Conservation (phyloP, 2,888 invertebrate species). For the Apamea monoglypha region DNA sequence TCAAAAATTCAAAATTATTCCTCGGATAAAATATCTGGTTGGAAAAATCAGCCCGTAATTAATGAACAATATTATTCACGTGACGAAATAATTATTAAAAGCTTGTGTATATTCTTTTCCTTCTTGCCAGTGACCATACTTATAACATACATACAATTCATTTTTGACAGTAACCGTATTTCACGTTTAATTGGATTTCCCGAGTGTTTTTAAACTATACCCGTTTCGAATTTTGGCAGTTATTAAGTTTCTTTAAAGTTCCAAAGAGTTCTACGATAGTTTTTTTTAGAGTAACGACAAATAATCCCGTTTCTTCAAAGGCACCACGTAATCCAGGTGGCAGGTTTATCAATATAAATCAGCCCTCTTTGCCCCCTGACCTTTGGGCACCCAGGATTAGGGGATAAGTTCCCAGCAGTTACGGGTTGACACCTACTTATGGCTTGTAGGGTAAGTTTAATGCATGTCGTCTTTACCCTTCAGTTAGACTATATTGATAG, state of each 20-base stretch:
- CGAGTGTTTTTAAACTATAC: background rate
- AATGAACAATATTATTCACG: too few relatives aligned
- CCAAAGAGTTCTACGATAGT: background rate
- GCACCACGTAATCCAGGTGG: slow-evolving; percentile 68
- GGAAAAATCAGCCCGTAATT: too few relatives aligned
- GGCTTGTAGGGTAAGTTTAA: slow-evolving; percentile 52
- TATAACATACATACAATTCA: background rate
- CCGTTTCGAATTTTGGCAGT: background rate
- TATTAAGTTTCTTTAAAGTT: background rate
- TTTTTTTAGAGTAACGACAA: slow-evolving; percentile 8
- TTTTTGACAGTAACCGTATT: background rate
- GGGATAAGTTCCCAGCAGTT: slow-evolving; percentile 74
- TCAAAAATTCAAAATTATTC: too few relatives aligned
- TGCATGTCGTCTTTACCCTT: slow-evolving; percentile 52
- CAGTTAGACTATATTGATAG: slow-evolving; percentile 43
- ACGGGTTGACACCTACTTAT: slow-evolving; percentile 65
- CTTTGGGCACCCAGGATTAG: slow-evolving; percentile 73
- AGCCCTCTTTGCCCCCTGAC: slow-evolving; percentile 73
- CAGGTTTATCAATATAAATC: slow-evolving; percentile 72
- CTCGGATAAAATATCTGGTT: too few relatives aligned
- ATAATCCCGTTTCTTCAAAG: slow-evolving; percentile 13
- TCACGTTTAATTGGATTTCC: background rate
- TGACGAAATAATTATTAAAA: too few relatives aligned
- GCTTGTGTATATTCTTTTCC: too few relatives aligned
- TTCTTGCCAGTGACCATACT: too few relatives aligned